Percentiles rank a stretch among this genome's conserved stretches.
These are phyloP conservation scores for Leptopilina drosophilae DNA, from an alignment of 2,888 invertebrate species.

Conservation along the genomic window DNA sequence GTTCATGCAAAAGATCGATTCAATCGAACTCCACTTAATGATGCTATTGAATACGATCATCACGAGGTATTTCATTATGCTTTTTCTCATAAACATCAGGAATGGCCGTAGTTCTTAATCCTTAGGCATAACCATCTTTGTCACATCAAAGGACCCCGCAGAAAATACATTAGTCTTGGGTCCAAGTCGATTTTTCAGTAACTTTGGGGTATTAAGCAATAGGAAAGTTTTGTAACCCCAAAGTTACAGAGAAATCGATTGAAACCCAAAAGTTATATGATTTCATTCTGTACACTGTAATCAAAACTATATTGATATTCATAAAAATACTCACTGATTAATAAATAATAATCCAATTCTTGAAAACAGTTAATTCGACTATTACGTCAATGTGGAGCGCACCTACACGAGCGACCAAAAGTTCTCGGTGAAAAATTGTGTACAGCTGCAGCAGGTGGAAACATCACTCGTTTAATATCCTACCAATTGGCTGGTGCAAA, in stretches of 20 bases:
- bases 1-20: constrained; percentile 87
- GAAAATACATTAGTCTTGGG: too few relatives aligned
- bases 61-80: constrained; percentile 73
- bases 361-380: constrained; percentile 80
- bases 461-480: constrained; percentile 80
- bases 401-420: constrained; percentile 81
- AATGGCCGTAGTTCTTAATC: too few relatives aligned
- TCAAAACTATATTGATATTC: too few relatives aligned
- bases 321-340: too few relatives aligned
- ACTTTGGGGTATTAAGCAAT: too few relatives aligned
- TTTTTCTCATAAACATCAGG: neutral
- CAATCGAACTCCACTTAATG: constrained; percentile 85
- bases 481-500: constrained; percentile 84
- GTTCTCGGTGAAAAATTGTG: constrained; percentile 84
- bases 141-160: too few relatives aligned
- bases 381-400: constrained; percentile 87
- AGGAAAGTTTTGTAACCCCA: too few relatives aligned
- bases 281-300: too few relatives aligned
- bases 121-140: too few relatives aligned
- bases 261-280: too few relatives aligned
- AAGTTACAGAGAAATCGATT: too few relatives aligned
- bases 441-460: constrained; percentile 81
- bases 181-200: too few relatives aligned
- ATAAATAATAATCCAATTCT: neutral
- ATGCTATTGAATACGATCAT: constrained; percentile 83